Evolutionary conservation across 2,797 vertebrate species (phyloP), one percentile per base, ranked within the genome.

Genomic region (Thunnus albacares): DNA sequence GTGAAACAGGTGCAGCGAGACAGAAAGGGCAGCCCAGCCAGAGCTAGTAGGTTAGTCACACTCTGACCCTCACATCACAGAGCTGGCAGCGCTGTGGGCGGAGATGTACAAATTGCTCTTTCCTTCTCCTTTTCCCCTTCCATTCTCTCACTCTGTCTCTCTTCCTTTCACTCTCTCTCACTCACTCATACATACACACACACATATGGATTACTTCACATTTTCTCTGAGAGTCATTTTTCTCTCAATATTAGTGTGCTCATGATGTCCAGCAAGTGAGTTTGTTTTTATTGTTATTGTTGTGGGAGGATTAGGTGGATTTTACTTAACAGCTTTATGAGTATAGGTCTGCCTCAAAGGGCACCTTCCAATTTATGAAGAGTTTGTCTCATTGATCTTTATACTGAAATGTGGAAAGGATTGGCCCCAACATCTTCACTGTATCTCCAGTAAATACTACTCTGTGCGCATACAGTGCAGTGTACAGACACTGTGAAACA

Each of bases 1-100:
- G 90, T 93, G 92, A 95, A 96, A 93, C 95, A 95, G 96, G 95
- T 95, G 94, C 95, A 96, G 84, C 91, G 92, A 96, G 93, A 96
- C 96, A 96, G 94, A 96, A 97, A 96, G 96, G 96, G 94, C 95
- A 96, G 77, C 52, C 60, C 81, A 80, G 89, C 83, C 84, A 83
- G 77, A 87, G 88, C 89, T 75, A 64, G 83, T 79, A 88, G 91
- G 90, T 91, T 86, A 88, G 85, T 90, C 90, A 89, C 88, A 90
- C 78, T 75, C 79, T 90, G 90, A 92, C 93, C 90, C 76, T 65
- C 83, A 87, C 93, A 88, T 89, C 87, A 87, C 84, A 88, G 82
- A 82, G 77, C 88, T 89, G 89, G 77, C 84, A 87, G 79, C 57
- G 49, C 81, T 87, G 85, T 86, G 83, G 92, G 90, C 79, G 60